These are phyloP conservation scores for Choreutis nemorana DNA, from an alignment of 2,888 invertebrate genomes.

Conservation along the genomic window DNA sequence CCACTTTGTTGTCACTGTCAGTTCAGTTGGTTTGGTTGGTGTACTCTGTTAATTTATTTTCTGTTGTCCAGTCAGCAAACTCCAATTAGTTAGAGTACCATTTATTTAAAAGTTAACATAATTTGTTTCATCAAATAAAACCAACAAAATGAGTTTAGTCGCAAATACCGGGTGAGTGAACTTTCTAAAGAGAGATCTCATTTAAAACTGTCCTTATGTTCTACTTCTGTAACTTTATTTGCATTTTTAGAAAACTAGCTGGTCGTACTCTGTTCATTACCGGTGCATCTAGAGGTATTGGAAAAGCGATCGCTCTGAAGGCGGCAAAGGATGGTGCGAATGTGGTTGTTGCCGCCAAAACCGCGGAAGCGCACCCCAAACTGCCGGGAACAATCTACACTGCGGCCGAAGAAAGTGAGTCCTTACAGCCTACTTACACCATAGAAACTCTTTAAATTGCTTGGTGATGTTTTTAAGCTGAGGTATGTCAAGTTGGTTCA, in stretches of 20 bases:
- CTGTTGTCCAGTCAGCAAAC: too few species aligned
- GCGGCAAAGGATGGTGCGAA: slow-evolving; percentile 93
- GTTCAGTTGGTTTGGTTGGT: too few species aligned
- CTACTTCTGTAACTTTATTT: slow-evolving; percentile 12
- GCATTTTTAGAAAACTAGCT: slow-evolving; percentile 64
- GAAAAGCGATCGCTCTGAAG: slow-evolving; percentile 93
- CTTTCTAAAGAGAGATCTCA: slow-evolving; percentile 5
- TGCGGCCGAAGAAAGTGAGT: slow-evolving; percentile 86
- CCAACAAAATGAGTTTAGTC: slow-evolving; percentile 51
- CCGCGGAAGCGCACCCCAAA: slow-evolving; percentile 88
- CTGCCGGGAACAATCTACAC: slow-evolving; percentile 92
- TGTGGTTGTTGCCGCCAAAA: slow-evolving; percentile 91
- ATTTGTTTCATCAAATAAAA: too few species aligned
- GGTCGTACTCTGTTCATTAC: slow-evolving; percentile 94
- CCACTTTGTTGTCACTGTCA: too few species aligned
- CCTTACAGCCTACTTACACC: slow-evolving; percentile 2
- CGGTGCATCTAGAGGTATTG: slow-evolving; percentile 96
- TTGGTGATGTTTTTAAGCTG: slow-evolving; percentile 15
- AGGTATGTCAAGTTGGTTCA: too few species aligned
- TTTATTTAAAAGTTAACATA: too few species aligned
- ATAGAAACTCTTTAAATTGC: not conserved
- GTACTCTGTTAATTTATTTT: too few species aligned
- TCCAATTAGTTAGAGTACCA: too few species aligned
- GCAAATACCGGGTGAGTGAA: slow-evolving; percentile 54
- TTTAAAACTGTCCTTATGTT: slow-evolving; percentile 8